Conservation (phyloP, 2,888 invertebrate genomes). For the Platycheirus albimanus region DNA sequence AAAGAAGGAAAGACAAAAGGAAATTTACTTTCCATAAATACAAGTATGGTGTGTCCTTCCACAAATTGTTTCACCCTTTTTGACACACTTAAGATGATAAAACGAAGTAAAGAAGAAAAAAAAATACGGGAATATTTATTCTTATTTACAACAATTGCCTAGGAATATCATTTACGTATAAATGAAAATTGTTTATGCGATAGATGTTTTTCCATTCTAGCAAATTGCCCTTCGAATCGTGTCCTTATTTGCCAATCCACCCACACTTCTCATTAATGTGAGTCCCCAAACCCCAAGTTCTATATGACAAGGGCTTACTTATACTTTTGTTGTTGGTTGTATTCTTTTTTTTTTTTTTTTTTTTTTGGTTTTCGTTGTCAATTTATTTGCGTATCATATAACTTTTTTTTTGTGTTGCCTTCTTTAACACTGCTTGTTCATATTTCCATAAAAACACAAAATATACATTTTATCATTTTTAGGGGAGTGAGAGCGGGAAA, state of each 20-base stretch:
- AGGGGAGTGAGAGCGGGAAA: conserved; percentile 3
- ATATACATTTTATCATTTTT: conserved; percentile 46
- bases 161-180: conserved; percentile 60
- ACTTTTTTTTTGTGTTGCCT: conserved; percentile 6
- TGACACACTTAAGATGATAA: conserved; percentile 36
- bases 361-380: conserved; percentile 29
- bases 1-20: conserved; percentile 15
- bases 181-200: conserved; percentile 71
- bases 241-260: conserved; percentile 22
- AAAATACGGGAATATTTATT: conserved; percentile 13
- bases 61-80: conserved; percentile 67
- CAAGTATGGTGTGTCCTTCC: conserved; percentile 47
- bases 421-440: conserved; percentile 13
- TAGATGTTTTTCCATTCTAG: conserved; percentile 66
- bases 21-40: conserved; percentile 36
- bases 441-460: conserved; percentile 44
- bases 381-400: conserved; percentile 55
- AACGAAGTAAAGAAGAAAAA: not conserved
- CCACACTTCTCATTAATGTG: conserved; percentile 27
- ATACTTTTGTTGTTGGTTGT: too few species aligned
- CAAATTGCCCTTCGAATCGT: conserved; percentile 67
- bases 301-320: conserved; percentile 50
- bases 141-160: conserved; percentile 66
- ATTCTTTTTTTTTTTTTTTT: too few species aligned
- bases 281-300: not conserved